These are phyloP conservation scores for Oasisia sp. DNA, from an alignment of 2,888 invertebrate genomes.

Conservation along the genomic window DNA sequence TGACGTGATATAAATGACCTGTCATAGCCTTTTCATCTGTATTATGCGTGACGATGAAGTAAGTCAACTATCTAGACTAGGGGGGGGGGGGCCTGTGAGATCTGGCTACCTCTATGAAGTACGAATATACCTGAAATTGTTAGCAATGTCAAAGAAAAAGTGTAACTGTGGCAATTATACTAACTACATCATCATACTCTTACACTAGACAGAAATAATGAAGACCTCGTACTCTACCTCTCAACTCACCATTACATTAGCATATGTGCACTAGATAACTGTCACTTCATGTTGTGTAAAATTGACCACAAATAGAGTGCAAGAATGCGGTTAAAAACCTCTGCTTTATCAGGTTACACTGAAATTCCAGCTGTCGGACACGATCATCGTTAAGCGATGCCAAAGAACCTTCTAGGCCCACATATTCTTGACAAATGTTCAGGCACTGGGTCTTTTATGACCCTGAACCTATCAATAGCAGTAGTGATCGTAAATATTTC, in stretches of 20 bases:
- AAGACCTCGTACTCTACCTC: background rate
- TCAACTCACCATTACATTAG: background rate
- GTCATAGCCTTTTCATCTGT: background rate
- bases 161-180: background rate
- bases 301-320: background rate
- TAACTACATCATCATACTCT: background rate
- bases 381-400: background rate
- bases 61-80: background rate
- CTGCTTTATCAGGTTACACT: background rate
- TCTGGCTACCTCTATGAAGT: background rate
- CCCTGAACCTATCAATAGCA: background rate
- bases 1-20: background rate
- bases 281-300: background rate
- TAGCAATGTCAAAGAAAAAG: background rate
- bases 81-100: background rate
- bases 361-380: background rate
- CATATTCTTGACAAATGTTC: background rate
- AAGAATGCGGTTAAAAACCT: background rate
- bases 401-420: background rate
- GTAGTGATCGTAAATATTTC: background rate
- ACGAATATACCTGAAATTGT: background rate
- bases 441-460: background rate
- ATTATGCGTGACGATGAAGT: background rate
- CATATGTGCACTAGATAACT: background rate
- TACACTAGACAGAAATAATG: background rate